Percentiles rank a stretch among this genome's conserved stretches.
Conservation (phyloP, 2,888 invertebrate genomes). For the Germaria angustata region DNA sequence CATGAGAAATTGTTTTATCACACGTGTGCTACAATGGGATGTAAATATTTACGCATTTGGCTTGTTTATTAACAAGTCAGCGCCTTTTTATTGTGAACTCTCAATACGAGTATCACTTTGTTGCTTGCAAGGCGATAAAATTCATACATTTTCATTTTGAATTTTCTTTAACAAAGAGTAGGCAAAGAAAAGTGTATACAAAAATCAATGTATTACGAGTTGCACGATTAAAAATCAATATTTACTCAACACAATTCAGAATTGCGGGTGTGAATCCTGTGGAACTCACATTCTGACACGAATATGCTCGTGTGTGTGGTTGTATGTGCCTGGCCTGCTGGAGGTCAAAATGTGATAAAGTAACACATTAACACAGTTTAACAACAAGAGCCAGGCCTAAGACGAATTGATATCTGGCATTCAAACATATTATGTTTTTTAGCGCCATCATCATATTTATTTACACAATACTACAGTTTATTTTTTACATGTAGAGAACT, state of each 20-base stretch:
- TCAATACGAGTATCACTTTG: too few relatives aligned
- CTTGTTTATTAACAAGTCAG: conserved; percentile 8
- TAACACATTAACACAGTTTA: conserved; percentile 60
- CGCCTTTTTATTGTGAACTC: conserved; percentile 1
- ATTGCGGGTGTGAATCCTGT: neutral
- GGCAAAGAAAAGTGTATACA: conserved; percentile 35
- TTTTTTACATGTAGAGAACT: neutral
- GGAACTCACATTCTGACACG: neutral
- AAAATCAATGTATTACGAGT: conserved; percentile 6
- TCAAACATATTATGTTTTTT: conserved; percentile 4
- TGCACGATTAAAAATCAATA: conserved; percentile 7
- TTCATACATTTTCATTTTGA: conserved; percentile 34
- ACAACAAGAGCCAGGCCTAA: neutral
- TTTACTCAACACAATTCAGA: conserved; percentile 32
- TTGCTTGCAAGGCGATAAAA: conserved; percentile 3
- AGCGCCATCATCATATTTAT: conserved; percentile 36
- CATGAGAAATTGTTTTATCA: neutral
- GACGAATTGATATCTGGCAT: neutral
- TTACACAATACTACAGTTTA: neutral
- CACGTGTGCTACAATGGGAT: neutral
- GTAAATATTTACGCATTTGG: conserved; percentile 37
- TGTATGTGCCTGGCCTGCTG: conserved; percentile 6
- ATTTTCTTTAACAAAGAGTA: conserved; percentile 8
- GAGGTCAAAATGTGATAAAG: conserved; percentile 45
- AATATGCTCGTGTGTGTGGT: neutral